These are phyloP conservation scores for Lipophrys pholis DNA, from an alignment of 2,113 vertebrate genomes.

Conservation along the genomic window DNA sequence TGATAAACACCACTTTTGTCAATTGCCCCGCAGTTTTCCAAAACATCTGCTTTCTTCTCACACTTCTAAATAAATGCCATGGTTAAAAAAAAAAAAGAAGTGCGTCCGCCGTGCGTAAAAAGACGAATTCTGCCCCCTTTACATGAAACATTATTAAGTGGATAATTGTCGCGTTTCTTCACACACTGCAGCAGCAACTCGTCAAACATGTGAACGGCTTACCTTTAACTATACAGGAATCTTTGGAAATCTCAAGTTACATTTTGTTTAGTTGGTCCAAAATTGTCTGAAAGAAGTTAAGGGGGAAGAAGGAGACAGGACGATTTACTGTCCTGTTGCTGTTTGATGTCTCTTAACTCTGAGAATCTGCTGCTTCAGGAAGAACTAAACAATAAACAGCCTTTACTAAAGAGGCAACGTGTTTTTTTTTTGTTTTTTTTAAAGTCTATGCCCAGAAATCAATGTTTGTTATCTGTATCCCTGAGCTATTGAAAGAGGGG, in stretches of 20 bases:
- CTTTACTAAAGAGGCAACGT: too few species aligned
- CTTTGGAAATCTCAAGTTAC: background rate
- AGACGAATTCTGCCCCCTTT: too few species aligned
- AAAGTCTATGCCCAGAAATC: slow-evolving; percentile 34
- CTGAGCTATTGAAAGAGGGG: slow-evolving; percentile 83
- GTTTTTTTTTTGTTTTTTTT: slow-evolving; percentile 2
- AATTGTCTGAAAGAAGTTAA: slow-evolving; percentile 19
- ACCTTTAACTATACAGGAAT: slow-evolving; percentile 28
- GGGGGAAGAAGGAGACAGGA: background rate
- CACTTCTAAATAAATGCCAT: background rate
- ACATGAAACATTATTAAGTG: too few species aligned
- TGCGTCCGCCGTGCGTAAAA: slow-evolving; percentile 57
- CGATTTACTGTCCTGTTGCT: slow-evolving; percentile 68
- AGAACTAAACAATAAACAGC: slow-evolving; percentile 38
- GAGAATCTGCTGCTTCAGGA: slow-evolving; percentile 30
- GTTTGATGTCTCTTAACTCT: slow-evolving; percentile 45
- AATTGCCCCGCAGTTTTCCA: slow-evolving; percentile 37
- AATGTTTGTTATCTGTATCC: slow-evolving; percentile 40
- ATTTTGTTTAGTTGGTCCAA: slow-evolving; percentile 10
- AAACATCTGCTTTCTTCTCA: slow-evolving; percentile 12
- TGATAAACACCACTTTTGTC: slow-evolving; percentile 46
- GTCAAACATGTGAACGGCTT: slow-evolving; percentile 17
- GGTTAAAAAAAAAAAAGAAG: background rate
- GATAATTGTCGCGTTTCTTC: background rate
- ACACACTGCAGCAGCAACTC: slow-evolving; percentile 26